phyloP scores from a whole-genome alignment of 2,113 vertebrate species.

The Pristiophorus japonicus region DNA sequence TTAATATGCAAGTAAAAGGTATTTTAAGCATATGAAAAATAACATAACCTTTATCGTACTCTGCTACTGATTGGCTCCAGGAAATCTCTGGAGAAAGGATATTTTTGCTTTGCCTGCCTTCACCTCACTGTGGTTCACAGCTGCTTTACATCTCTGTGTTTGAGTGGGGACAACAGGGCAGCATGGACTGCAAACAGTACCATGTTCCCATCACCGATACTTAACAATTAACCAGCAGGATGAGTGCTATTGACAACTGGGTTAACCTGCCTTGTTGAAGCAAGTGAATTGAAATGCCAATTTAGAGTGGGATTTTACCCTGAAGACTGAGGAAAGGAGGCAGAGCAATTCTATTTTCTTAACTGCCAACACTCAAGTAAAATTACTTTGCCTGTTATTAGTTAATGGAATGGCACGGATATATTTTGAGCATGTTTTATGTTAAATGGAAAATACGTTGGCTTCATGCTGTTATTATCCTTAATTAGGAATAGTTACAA shows the following conservation, averaged over 20 bases:
- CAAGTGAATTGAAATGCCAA: conserved; percentile 1
- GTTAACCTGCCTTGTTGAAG: not conserved
- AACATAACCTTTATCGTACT: not conserved
- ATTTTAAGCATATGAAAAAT: not conserved
- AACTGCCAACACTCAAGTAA: not conserved
- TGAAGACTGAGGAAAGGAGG: not conserved
- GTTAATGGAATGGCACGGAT: not conserved
- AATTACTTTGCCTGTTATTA: not conserved
- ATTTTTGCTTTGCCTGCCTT: not conserved
- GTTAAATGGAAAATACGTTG: not conserved
- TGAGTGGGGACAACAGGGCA: not conserved
- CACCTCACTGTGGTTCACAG: not conserved
- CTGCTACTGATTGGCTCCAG: not conserved
- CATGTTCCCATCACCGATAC: not conserved
- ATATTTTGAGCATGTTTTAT: not conserved
- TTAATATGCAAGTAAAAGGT: not conserved
- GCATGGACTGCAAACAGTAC: not conserved
- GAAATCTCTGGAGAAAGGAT: not conserved
- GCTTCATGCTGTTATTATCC: not conserved
- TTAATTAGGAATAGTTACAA: not conserved
- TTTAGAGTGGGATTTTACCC: conserved; percentile 1
- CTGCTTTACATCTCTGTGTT: not conserved
- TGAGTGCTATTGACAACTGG: not conserved
- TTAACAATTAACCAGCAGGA: not conserved
- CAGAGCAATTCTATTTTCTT: not conserved